These are phyloP conservation scores for Lepus europaeus DNA, from an alignment of 2,113 vertebrate species.

Conservation along the genomic window DNA sequence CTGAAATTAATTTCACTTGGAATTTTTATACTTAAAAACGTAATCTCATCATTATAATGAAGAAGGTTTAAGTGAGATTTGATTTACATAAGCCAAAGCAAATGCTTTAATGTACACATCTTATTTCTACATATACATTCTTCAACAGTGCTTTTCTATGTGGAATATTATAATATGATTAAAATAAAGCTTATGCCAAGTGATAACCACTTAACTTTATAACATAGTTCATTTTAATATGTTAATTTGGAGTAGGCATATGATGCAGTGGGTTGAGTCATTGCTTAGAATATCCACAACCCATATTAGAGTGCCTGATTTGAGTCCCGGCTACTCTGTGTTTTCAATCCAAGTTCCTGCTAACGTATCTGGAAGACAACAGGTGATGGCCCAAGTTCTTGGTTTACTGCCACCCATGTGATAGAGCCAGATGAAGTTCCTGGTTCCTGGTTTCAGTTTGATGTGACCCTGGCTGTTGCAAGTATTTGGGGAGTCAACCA, in stretches of 20 bases:
- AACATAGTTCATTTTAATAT: background rate
- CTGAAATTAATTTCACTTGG: background rate
- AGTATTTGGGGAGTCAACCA: too few relatives aligned
- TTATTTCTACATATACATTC: background rate
- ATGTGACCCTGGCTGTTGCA: too few relatives aligned
- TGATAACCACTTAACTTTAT: constrained; percentile 2
- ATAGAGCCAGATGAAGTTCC: too few relatives aligned
- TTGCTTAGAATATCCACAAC: too few relatives aligned
- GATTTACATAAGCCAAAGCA: constrained; percentile 40
- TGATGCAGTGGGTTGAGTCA: too few relatives aligned
- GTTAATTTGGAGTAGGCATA: background rate
- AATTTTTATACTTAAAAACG: constrained; percentile 6
- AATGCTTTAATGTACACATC: constrained; percentile 42
- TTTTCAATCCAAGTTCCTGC: too few relatives aligned
- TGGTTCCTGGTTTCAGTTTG: too few relatives aligned
- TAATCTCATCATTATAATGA: background rate
- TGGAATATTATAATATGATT: background rate
- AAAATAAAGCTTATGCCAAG: constrained; percentile 4
- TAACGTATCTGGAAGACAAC: too few relatives aligned
- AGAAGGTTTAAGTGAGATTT: constrained; percentile 35
- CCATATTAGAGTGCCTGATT: too few relatives aligned
- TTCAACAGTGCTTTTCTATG: background rate
- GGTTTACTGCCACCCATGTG: too few relatives aligned
- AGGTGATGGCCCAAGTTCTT: too few relatives aligned
- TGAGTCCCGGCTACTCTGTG: too few relatives aligned